Evolutionary conservation across 2,888 invertebrate species (phyloP).

Genomic region (Drosophila yooni): DNA sequence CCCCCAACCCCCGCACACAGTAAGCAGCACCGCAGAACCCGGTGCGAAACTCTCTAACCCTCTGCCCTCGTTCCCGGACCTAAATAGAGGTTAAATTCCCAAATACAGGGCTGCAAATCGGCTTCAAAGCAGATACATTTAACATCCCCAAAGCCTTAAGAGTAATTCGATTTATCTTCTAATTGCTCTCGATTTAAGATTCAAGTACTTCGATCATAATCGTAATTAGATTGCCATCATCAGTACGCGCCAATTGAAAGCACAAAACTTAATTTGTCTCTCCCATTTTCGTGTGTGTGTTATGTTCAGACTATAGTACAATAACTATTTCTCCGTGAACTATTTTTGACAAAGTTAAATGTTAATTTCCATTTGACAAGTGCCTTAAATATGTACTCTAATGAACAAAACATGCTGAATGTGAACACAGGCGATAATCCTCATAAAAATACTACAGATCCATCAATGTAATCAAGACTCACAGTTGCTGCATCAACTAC

Average conservation of each 20-base stretch:
- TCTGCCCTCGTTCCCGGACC: neutral
- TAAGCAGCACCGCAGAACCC: constrained; percentile 1
- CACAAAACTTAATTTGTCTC: neutral
- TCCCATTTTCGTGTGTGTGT: neutral
- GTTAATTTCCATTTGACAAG: neutral
- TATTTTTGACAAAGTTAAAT: neutral
- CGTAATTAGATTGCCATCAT: constrained; percentile 4
- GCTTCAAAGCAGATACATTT: constrained; percentile 5
- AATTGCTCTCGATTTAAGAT: constrained; percentile 11
- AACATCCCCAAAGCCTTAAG: neutral
- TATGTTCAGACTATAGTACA: neutral
- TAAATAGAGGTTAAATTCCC: constrained; percentile 64
- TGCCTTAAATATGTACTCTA: neutral
- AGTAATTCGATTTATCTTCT: constrained; percentile 27
- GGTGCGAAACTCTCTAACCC: neutral
- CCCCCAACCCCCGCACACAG: neutral
- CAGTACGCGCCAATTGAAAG: neutral
- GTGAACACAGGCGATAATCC: neutral
- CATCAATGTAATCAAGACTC: neutral
- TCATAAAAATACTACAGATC: neutral
- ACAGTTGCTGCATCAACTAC: neutral
- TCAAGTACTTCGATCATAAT: constrained; percentile 16
- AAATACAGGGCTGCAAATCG: constrained; percentile 53
- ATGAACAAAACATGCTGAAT: neutral
- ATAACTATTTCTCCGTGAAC: neutral